Base-by-base conservation (phyloP, 2,888 invertebrate genomes). In the Gisinianus flammeolus region DNA sequence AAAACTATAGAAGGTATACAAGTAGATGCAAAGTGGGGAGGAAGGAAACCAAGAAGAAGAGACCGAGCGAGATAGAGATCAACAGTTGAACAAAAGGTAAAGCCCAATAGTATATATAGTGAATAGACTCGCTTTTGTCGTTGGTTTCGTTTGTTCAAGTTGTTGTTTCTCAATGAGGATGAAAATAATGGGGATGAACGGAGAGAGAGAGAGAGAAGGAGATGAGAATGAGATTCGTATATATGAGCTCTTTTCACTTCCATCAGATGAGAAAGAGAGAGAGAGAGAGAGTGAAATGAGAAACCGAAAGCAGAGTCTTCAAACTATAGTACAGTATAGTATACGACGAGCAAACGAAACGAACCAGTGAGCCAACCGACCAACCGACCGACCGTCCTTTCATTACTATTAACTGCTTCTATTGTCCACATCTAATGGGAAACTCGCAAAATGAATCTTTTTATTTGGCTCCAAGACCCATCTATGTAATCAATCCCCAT, bases 401-500 rank as follows among this genome's bases (percentile, higher is more conserved):
- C 72, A 56, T 72, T 74, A 74, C 67, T 74, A 74, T 74, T 67
- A 67, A 75, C 75, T 75, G 54, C 67, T 67, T 35, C 67, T 22
- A 75, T 75, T 75, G 75, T 75, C 75, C 75, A 30, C 22, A 31
- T 30, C 67, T 75, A 75, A 75, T 75, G 75, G 75, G 75, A 75
- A 75, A 74, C 74, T 66, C 52, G 67, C 54, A 67, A 75, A 67
- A 75, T 75, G 75, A 75, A 75, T 64, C 75, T 75, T 75, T 75
- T 75, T 75, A 75, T 75, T 74, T 64, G 64, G 54, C 66, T 54
- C 75, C 30, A 54, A 75, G 75, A 64, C 67, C 28, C 75, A 67
- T 72, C 75, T 67, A 74, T 52, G 75, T 75, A 75, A 75, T 75
- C 67, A 75, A 66, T 75, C 75, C 74, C 75, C 56, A 75, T 75